Percentiles rank a stretch among this genome's conserved stretches.
Evolutionary conservation across 2,888 invertebrate genomes (phyloP).

Genomic region (Resseliella maxima): DNA sequence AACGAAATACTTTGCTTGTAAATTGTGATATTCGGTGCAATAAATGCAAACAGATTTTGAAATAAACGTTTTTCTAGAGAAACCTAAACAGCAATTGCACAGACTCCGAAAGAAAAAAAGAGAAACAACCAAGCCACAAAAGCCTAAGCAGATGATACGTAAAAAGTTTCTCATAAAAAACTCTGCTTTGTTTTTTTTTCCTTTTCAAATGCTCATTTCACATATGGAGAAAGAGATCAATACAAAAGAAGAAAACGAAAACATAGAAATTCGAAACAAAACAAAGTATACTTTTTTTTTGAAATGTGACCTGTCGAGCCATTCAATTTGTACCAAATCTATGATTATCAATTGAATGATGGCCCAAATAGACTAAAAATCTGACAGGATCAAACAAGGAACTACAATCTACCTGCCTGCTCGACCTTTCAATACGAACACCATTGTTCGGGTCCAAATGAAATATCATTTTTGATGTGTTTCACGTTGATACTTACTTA

Average conservation of each 20-base stretch:
- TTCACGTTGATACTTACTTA: not conserved
- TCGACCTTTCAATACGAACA: not conserved
- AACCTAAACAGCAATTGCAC: slow-evolving; percentile 15
- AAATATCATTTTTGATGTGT: slow-evolving; percentile 3
- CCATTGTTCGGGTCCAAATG: slow-evolving; percentile 14
- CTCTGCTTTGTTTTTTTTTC: not conserved
- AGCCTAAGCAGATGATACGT: not conserved
- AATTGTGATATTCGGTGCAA: no score
- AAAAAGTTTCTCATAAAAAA: not conserved
- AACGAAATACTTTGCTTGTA: not conserved
- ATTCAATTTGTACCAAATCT: not conserved
- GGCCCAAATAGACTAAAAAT: not conserved
- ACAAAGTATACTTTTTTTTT: not conserved
- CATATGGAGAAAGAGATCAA: not conserved
- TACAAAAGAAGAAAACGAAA: not conserved
- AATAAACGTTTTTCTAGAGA: not conserved
- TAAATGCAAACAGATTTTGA: not conserved
- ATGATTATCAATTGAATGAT: slow-evolving; percentile 32
- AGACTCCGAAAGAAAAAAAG: not conserved
- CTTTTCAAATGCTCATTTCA: not conserved
- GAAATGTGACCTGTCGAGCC: not conserved
- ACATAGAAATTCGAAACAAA: not conserved
- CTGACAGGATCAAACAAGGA: slow-evolving; percentile 10
- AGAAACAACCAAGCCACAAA: not conserved
- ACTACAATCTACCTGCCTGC: not conserved